A percentile compares a stretch with the other conserved stretches of the same genome.
Evolutionary conservation across 2,888 invertebrate species (phyloP).

Genomic region (Steinernema hermaphroditum): DNA sequence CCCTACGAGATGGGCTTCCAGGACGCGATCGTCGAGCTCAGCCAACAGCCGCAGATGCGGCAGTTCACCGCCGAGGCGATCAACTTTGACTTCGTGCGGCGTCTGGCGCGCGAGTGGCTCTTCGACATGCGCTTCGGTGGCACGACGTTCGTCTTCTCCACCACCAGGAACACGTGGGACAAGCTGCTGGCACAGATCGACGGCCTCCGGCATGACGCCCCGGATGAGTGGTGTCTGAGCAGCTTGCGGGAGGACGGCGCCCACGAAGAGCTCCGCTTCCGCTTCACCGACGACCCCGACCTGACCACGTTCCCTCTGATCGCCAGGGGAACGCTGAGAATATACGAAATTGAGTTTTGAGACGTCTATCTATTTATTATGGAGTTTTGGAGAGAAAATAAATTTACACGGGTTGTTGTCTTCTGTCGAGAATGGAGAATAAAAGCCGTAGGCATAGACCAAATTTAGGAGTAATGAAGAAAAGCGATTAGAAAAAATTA

Average conservation of each 20-base stretch:
- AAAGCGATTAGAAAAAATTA: no score
- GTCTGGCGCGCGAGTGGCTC: slow-evolving; percentile 2
- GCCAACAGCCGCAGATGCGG: slow-evolving; percentile 20
- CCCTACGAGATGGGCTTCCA: slow-evolving; percentile 22
- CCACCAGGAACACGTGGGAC: slow-evolving; percentile 18
- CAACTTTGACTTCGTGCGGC: slow-evolving; percentile 27
- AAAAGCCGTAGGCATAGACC: no score
- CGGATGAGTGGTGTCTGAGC: slow-evolving; percentile 17
- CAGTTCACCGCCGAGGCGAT: slow-evolving; percentile 20
- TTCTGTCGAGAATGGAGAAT: no score
- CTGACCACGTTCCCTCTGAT: neutral
- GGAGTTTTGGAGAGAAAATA: neutral
- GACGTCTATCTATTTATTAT: neutral
- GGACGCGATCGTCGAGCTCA: slow-evolving; percentile 16
- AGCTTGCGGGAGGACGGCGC: neutral
- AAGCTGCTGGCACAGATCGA: slow-evolving; percentile 6
- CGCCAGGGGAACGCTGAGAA: neutral
- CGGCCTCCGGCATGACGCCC: neutral
- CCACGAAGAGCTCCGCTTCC: slow-evolving; percentile 22
- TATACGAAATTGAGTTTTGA: slow-evolving; percentile 17
- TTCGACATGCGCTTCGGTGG: slow-evolving; percentile 14
- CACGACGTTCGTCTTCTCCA: slow-evolving; percentile 15
- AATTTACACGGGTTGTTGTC: slow-evolving; percentile 18
- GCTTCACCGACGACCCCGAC: neutral
- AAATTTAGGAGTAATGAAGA: no score